phyloP scores from a whole-genome alignment of 2,797 vertebrate species.

The Sorex maritimensis region DNA sequence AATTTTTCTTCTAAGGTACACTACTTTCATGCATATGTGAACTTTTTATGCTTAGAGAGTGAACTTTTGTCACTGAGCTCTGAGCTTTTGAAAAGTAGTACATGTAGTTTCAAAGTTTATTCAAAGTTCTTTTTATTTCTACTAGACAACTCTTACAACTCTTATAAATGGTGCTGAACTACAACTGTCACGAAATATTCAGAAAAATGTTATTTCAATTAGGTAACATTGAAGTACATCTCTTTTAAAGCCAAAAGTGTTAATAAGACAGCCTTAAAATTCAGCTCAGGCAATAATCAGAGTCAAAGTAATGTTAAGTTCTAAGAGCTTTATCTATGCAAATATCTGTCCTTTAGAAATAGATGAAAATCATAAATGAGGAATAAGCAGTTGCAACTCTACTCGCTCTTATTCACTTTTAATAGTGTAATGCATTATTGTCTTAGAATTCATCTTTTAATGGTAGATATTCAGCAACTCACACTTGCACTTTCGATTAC shows the following conservation, averaged over 20 bases:
- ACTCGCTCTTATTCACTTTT: conserved; percentile 10
- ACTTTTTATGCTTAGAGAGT: background rate
- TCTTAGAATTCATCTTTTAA: conserved; percentile 58
- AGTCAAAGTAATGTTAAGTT: conserved; percentile 28
- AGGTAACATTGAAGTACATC: conserved; percentile 38
- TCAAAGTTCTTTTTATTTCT: background rate
- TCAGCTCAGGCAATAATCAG: conserved; percentile 41
- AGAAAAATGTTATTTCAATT: conserved; percentile 45
- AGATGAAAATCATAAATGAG: conserved; percentile 52
- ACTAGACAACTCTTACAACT: background rate
- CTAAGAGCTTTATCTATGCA: conserved; percentile 36
- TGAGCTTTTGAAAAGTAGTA: background rate
- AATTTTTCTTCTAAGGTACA: background rate
- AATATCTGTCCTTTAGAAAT: conserved; percentile 39
- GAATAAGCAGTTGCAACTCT: conserved; percentile 56
- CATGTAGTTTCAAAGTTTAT: background rate
- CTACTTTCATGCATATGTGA: conserved; percentile 14
- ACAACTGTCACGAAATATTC: conserved; percentile 16
- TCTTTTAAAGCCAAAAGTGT: background rate
- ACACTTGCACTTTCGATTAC: conserved; percentile 7
- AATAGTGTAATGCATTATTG: conserved; percentile 15
- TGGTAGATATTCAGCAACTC: conserved; percentile 17
- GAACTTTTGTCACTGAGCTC: background rate
- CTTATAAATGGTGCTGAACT: background rate
- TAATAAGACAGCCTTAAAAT: conserved; percentile 32